A percentile compares a stretch with the other conserved stretches of the same genome.
Conservation (phyloP, 2,888 invertebrate species). For the Ophioninae sp. region DNA sequence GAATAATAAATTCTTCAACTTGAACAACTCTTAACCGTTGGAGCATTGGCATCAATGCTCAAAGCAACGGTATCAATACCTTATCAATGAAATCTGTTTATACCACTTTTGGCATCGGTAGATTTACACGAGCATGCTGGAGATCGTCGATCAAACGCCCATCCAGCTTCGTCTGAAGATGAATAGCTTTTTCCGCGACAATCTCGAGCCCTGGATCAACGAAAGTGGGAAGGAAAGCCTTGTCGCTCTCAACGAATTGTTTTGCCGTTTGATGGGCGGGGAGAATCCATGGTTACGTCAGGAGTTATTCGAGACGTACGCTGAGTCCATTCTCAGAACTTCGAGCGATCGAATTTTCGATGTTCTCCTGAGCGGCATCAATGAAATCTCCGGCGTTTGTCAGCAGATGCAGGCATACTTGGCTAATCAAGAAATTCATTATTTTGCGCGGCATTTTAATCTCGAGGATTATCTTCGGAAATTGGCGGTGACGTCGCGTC, state of each 20-base stretch:
- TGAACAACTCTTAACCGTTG: too few relatives aligned
- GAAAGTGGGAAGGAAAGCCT: constrained; percentile 35
- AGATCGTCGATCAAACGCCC: constrained; percentile 26
- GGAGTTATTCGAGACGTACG: constrained; percentile 75
- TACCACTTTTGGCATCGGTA: constrained; percentile 3
- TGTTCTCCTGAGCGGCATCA: constrained; percentile 67
- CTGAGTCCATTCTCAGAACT: constrained; percentile 69
- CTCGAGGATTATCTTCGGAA: constrained; percentile 65
- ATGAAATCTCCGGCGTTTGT: constrained; percentile 65
- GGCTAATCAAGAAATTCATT: constrained; percentile 62
- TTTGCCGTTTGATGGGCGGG: constrained; percentile 71
- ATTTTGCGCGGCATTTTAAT: constrained; percentile 62
- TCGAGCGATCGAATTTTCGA: constrained; percentile 71
- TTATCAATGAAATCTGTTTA: too few relatives aligned
- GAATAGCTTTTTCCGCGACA: constrained; percentile 67
- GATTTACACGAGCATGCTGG: constrained; percentile 53
- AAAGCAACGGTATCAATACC: too few relatives aligned
- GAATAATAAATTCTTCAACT: too few relatives aligned
- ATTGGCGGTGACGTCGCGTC: constrained; percentile 40
- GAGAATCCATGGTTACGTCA: constrained; percentile 71
- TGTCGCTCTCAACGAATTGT: constrained; percentile 67
- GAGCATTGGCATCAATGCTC: too few relatives aligned
- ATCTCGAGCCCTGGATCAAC: constrained; percentile 51
- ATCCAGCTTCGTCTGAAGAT: constrained; percentile 61
- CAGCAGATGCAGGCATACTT: constrained; percentile 72